Evolutionary conservation across 1,140 invertebrate genomes (phyloP).

Genomic region (Caenorhabditis remanei): DNA sequence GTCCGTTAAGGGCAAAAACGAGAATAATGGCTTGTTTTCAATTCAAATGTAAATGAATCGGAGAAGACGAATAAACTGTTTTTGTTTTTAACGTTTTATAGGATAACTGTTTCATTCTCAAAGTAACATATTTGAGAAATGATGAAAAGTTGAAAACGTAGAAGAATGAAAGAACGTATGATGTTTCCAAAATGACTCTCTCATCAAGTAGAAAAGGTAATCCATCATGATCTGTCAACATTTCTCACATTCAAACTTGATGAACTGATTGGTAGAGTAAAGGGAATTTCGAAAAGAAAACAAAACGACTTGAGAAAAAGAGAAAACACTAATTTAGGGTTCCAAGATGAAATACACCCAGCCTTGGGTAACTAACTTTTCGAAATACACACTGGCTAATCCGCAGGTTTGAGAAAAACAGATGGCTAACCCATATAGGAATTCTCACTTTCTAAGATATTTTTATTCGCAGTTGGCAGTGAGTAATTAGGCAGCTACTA

Average conservation of each 20-base stretch:
- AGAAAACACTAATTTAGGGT: too few species aligned
- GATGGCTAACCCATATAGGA: too few species aligned
- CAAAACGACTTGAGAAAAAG: too few species aligned
- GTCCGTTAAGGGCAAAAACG: not conserved
- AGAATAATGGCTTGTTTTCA: not conserved
- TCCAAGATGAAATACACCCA: too few species aligned
- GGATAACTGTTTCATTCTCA: not conserved
- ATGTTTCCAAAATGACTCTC: not conserved
- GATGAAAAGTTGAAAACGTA: not conserved
- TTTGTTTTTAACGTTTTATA: not conserved
- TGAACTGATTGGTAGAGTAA: not conserved
- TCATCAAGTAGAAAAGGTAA: not conserved
- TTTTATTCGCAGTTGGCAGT: constrained; percentile 21
- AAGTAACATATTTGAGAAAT: not conserved
- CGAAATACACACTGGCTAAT: not conserved
- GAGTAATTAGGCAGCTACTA: constrained; percentile 37
- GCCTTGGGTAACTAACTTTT: not conserved
- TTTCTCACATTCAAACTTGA: not conserved
- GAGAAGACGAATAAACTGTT: not conserved
- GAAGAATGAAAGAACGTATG: not conserved
- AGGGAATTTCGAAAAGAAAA: not conserved
- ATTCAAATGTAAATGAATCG: constrained; percentile 5
- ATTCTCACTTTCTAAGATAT: not conserved
- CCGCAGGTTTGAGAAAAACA: too few species aligned
- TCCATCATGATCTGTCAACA: constrained; percentile 13